Percentiles rank a stretch among this genome's conserved stretches.
Conservation (phyloP, 2,113 vertebrate genomes). For the Apaloderma vittatum region DNA sequence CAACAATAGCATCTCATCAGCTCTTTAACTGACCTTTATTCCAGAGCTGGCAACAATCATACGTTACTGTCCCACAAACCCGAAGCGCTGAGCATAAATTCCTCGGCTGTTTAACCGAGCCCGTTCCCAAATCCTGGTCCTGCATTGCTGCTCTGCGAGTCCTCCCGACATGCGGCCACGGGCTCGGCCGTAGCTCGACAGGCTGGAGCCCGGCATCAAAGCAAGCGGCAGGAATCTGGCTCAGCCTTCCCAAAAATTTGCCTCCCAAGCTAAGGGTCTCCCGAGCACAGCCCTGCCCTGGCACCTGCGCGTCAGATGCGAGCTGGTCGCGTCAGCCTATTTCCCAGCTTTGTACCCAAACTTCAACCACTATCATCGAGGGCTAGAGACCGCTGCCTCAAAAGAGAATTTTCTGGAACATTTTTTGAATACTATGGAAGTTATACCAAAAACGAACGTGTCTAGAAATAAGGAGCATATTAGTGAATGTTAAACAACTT, state of each 20-base stretch:
- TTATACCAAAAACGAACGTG: background rate
- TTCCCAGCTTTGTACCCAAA: background rate
- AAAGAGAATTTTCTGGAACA: background rate
- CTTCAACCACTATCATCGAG: accelerated
- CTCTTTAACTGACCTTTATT: background rate
- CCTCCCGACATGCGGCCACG: background rate
- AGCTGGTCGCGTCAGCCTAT: background rate
- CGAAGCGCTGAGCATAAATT: background rate
- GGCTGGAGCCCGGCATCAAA: background rate
- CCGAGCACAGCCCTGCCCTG: background rate
- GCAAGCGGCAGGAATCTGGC: background rate
- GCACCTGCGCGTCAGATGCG: accelerated
- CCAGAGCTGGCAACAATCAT: background rate
- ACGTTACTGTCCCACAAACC: background rate
- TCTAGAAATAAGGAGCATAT: background rate
- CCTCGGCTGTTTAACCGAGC: background rate
- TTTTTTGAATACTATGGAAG: background rate
- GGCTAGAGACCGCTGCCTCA: background rate
- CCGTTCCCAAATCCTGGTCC: background rate
- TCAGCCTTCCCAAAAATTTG: background rate
- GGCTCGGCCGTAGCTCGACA: background rate
- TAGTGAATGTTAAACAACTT: background rate
- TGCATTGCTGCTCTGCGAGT: accelerated
- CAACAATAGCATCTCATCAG: background rate
- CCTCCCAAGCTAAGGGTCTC: background rate